Evolutionary conservation across 1,140 invertebrate species (phyloP).

Genomic region (Zaprionus taronus): DNA sequence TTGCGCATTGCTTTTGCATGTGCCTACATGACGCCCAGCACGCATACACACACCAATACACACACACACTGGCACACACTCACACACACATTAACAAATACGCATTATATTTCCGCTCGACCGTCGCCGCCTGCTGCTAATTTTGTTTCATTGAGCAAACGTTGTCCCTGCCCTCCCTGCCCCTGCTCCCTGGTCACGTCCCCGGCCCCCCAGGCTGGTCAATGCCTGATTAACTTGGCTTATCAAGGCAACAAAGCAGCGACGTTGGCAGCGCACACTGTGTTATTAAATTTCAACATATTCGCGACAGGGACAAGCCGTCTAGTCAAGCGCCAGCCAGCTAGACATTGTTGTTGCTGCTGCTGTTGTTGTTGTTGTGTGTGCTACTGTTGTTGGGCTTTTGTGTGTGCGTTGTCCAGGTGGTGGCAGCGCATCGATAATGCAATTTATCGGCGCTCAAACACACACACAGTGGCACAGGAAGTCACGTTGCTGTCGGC

Average conservation of each 20-base stretch:
- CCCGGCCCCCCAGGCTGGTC: conserved; percentile 23
- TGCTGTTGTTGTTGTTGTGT: conserved; percentile 19
- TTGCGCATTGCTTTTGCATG: conserved; percentile 52
- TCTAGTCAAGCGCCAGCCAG: conserved; percentile 66
- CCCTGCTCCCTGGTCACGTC: neutral
- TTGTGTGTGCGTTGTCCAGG: conserved; percentile 36
- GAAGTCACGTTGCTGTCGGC: conserved; percentile 70
- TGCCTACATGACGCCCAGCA: conserved; percentile 52
- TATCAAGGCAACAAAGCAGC: conserved; percentile 56
- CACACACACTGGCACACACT: too few relatives aligned
- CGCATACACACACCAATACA: conserved; percentile 27
- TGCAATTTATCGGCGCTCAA: conserved; percentile 57
- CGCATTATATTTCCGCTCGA: conserved; percentile 77
- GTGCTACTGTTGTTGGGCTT: conserved; percentile 15
- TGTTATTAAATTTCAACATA: conserved; percentile 51
- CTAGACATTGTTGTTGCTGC: conserved; percentile 23
- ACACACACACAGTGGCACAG: conserved; percentile 47
- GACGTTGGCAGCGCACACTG: conserved; percentile 11
- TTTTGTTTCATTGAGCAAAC: conserved; percentile 63
- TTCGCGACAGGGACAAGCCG: conserved; percentile 45
- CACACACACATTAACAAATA: conserved; percentile 33
- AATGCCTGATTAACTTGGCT: conserved; percentile 54
- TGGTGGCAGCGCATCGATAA: conserved; percentile 63
- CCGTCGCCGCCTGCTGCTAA: conserved; percentile 41
- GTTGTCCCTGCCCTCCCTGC: conserved; percentile 17